phyloP scores from a whole-genome alignment of 2,888 invertebrate genomes.

The Romanomermis culicivorax region DNA sequence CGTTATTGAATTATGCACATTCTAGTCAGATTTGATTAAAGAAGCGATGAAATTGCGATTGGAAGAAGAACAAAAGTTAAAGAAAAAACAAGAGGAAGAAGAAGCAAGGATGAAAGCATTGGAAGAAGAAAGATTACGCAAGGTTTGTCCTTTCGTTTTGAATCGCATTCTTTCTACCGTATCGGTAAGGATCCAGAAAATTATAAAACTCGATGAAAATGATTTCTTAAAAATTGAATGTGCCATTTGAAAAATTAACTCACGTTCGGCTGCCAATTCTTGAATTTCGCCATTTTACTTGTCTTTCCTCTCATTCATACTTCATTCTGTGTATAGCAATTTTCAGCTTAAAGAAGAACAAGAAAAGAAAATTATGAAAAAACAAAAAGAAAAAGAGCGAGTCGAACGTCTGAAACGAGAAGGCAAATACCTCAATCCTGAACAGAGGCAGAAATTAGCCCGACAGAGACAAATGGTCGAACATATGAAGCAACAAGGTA shows the following conservation, averaged over 20 bases:
- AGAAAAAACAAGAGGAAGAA: constrained; percentile 45
- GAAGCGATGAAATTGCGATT: constrained; percentile 29
- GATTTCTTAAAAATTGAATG: no score
- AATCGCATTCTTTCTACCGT: no score
- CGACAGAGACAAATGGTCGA: constrained; percentile 73
- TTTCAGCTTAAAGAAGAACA: constrained; percentile 49
- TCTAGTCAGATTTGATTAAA: constrained; percentile 29
- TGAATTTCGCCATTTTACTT: constrained; percentile 7
- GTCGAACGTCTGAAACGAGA: constrained; percentile 84
- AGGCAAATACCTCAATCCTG: constrained; percentile 73
- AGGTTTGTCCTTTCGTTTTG: no score
- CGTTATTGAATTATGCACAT: no score
- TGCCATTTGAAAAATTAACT: neutral
- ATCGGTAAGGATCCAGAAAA: no score
- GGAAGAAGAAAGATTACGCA: constrained; percentile 41
- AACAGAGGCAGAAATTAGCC: constrained; percentile 64
- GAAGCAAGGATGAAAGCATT: constrained; percentile 25
- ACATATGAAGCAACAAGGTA: constrained; percentile 64
- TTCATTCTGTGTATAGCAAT: constrained; percentile 3
- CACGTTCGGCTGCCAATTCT: no score
- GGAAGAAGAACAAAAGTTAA: constrained; percentile 42
- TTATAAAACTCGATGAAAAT: no score
- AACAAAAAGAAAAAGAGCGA: constrained; percentile 71
- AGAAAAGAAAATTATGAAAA: constrained; percentile 65
- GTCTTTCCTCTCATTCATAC: neutral